Percentiles rank a stretch among this genome's conserved stretches.
Conservation (phyloP, 2,888 invertebrate species). For the Xestoiulus laeticollis region DNA sequence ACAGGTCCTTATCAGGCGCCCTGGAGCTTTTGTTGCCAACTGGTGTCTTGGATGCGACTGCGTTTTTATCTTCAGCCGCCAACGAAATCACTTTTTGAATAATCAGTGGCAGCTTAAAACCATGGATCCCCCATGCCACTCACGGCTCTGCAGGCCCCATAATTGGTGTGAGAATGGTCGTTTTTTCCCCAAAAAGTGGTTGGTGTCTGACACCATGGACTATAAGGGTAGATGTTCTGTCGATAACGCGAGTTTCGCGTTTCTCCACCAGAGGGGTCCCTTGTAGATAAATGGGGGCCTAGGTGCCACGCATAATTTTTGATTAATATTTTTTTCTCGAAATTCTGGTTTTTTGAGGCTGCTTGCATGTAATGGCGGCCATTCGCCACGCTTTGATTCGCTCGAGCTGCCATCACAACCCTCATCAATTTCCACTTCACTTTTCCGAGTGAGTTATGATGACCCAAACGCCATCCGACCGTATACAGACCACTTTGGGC, state of each 20-base stretch:
- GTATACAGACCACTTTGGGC: slow-evolving; percentile 20
- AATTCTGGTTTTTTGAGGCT: slow-evolving; percentile 28
- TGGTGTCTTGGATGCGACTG: slow-evolving; percentile 28
- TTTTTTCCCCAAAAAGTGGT: neutral
- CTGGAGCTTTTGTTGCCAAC: neutral
- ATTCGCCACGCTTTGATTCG: slow-evolving; percentile 37
- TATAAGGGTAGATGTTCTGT: neutral
- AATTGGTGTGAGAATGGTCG: slow-evolving; percentile 15
- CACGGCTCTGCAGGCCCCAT: neutral
- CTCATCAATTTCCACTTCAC: slow-evolving; percentile 34
- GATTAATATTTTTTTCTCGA: neutral
- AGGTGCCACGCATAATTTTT: slow-evolving; percentile 6
- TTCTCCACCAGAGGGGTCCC: slow-evolving; percentile 29
- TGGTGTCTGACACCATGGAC: neutral
- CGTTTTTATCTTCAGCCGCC: slow-evolving; percentile 7
- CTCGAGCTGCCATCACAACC: slow-evolving; percentile 11
- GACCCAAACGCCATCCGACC: slow-evolving; percentile 6
- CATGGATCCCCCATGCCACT: neutral
- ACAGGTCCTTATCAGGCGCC: slow-evolving; percentile 25
- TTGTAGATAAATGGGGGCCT: neutral
- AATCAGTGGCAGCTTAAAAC: neutral
- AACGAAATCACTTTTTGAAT: neutral
- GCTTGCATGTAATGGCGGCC: neutral
- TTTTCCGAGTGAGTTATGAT: slow-evolving; percentile 37
- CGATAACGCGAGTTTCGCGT: neutral